Evolutionary conservation across 2,888 invertebrate genomes (phyloP).

Genomic region (Drosophila nr. medialis): DNA sequence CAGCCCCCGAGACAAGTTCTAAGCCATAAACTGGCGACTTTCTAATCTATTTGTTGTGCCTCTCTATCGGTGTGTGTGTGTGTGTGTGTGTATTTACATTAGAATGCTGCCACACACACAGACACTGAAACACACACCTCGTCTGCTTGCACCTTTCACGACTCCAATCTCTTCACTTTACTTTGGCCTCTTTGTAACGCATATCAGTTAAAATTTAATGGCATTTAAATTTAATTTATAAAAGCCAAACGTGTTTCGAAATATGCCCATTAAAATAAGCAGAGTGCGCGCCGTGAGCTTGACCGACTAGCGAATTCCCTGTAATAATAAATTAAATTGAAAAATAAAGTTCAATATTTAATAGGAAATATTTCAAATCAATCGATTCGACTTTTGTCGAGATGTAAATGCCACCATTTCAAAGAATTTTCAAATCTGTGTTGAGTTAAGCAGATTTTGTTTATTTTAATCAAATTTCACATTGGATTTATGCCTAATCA

Average conservation of each 20-base stretch:
- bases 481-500: too few relatives aligned
- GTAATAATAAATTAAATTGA: neutral
- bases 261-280: conserved; percentile 44
- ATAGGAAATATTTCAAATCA: neutral
- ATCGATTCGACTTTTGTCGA: neutral
- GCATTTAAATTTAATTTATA: conserved; percentile 76
- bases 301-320: neutral
- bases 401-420: too few relatives aligned
- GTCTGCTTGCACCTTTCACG: conserved; percentile 47
- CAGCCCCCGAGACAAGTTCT: conserved; percentile 27
- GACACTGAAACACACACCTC: neutral
- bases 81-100: conserved; percentile 44
- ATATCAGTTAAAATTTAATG: conserved; percentile 63
- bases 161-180: conserved; percentile 28
- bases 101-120: conserved; percentile 37
- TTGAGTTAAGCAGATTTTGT: too few relatives aligned
- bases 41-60: conserved; percentile 48
- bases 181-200: conserved; percentile 35
- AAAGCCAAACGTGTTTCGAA: conserved; percentile 68
- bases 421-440: too few relatives aligned
- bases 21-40: conserved; percentile 45
- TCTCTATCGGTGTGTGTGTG: conserved; percentile 5
- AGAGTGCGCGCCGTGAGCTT: neutral
- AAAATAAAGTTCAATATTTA: neutral
- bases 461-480: too few relatives aligned